Percentiles rank a stretch among this genome's conserved stretches.
Evolutionary conservation across 2,888 invertebrate genomes (phyloP).

Genomic region (Horisme vitalbata): DNA sequence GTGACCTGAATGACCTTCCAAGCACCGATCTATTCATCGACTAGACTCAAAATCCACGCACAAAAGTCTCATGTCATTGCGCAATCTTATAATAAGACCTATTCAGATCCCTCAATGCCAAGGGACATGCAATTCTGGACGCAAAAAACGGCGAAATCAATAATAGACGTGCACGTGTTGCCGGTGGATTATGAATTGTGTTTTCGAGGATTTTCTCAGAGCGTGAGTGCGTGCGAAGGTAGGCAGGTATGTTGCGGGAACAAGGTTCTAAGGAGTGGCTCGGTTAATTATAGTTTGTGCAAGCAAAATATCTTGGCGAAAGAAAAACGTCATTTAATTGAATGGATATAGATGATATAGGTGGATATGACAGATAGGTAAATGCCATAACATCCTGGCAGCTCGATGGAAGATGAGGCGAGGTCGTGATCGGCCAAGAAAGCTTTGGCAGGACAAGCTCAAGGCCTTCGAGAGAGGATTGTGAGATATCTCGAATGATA

Average conservation of each 20-base stretch:
- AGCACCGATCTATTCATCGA: conserved; percentile 48
- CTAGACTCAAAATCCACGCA: conserved; percentile 45
- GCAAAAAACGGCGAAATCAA: conserved; percentile 82
- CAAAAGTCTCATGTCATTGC: conserved; percentile 78
- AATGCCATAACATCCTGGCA: too few relatives aligned
- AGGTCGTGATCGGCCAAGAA: too few relatives aligned
- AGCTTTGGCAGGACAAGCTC: too few relatives aligned
- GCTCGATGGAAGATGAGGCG: too few relatives aligned
- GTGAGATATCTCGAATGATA: too few relatives aligned
- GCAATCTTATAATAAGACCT: conserved; percentile 78
- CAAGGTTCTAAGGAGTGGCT: conserved; percentile 45
- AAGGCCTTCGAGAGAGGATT: too few relatives aligned
- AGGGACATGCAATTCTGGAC: conserved; percentile 76
- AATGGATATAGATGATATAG: too few relatives aligned
- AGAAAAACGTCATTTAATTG: too few relatives aligned
- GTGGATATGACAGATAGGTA: too few relatives aligned
- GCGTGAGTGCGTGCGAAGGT: conserved; percentile 53
- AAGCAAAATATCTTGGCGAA: too few relatives aligned
- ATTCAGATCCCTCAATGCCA: conserved; percentile 76
- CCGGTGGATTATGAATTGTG: conserved; percentile 79
- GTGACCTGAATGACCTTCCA: conserved; percentile 34
- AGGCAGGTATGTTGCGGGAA: conserved; percentile 64
- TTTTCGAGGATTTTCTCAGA: conserved; percentile 78
- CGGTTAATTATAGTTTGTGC: not conserved
- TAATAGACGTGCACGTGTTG: conserved; percentile 82